These are phyloP conservation scores for Phycodurus eques DNA, from an alignment of 2,113 vertebrate species.

Conservation along the genomic window DNA sequence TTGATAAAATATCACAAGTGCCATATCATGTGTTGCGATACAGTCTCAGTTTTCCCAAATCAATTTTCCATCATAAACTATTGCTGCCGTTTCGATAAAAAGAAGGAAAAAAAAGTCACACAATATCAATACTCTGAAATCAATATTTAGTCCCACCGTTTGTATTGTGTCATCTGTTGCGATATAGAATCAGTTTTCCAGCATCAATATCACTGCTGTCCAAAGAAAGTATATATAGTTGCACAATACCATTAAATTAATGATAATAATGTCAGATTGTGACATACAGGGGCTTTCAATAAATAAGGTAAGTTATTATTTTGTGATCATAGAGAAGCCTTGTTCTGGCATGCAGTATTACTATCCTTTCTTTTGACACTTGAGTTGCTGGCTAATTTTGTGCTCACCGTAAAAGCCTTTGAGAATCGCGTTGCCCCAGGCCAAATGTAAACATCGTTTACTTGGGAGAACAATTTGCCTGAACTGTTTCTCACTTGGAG, in stretches of 20 bases:
- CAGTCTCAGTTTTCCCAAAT: too few relatives aligned
- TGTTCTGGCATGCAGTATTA: not conserved
- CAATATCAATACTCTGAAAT: too few relatives aligned
- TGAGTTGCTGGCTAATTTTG: constrained; percentile 46
- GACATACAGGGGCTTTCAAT: not conserved
- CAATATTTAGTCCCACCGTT: too few relatives aligned
- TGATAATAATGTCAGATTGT: too few relatives aligned
- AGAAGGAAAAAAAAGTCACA: too few relatives aligned
- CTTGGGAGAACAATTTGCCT: constrained; percentile 63
- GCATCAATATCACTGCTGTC: too few relatives aligned
- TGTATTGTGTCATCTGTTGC: too few relatives aligned
- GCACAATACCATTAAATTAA: too few relatives aligned
- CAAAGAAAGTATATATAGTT: too few relatives aligned
- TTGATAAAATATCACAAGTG: not conserved
- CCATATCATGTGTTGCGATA: not conserved
- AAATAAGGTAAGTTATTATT: not conserved
- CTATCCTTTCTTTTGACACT: constrained; percentile 31
- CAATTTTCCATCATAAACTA: too few relatives aligned
- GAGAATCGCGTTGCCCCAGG: constrained; percentile 47
- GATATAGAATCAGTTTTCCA: too few relatives aligned
- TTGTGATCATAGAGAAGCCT: not conserved
- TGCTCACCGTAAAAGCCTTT: constrained; percentile 25
- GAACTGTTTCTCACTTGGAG: constrained; percentile 54
- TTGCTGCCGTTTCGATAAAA: too few relatives aligned
- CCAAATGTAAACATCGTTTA: constrained; percentile 58